phyloP scores from a whole-genome alignment of 92 coral and sea anemone genomes.

The Palythoa caribaeorum region DNA sequence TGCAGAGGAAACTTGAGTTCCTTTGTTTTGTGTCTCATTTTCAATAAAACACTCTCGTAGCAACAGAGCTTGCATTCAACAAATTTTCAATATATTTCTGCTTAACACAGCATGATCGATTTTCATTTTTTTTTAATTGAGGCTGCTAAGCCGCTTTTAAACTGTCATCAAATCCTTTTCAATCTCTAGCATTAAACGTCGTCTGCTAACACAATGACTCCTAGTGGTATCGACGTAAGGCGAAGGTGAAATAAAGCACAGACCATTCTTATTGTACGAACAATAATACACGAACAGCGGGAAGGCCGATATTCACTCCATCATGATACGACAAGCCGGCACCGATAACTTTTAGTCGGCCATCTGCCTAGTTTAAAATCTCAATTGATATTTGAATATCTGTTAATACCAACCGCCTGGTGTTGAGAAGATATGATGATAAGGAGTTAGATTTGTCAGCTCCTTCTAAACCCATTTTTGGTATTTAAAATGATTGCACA shows the following conservation, averaged over 20 bases:
- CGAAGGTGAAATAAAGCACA: neutral
- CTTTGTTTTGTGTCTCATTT: neutral
- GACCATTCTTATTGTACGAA: neutral
- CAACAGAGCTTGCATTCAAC: neutral
- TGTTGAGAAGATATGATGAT: constrained; percentile 10
- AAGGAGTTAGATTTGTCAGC: neutral
- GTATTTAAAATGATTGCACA: neutral
- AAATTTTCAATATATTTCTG: neutral
- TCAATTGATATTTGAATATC: neutral
- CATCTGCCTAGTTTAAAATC: neutral
- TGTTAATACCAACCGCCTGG: constrained; percentile 24
- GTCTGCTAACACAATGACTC: neutral
- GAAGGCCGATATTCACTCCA: neutral
- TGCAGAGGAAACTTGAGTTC: neutral
- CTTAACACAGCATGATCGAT: neutral
- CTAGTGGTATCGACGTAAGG: neutral
- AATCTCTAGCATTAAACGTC: neutral
- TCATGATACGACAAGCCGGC: constrained; percentile 1
- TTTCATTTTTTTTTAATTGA: neutral
- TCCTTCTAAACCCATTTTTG: neutral
- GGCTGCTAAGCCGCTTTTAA: neutral
- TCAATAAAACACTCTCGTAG: neutral
- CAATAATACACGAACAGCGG: neutral
- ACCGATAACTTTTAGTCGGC: neutral
- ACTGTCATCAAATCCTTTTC: constrained; percentile 14